Percentiles rank a stretch among this genome's conserved stretches.
Evolutionary conservation across 2,888 invertebrate species (phyloP).

Genomic region (Plagiodera versicolora): DNA sequence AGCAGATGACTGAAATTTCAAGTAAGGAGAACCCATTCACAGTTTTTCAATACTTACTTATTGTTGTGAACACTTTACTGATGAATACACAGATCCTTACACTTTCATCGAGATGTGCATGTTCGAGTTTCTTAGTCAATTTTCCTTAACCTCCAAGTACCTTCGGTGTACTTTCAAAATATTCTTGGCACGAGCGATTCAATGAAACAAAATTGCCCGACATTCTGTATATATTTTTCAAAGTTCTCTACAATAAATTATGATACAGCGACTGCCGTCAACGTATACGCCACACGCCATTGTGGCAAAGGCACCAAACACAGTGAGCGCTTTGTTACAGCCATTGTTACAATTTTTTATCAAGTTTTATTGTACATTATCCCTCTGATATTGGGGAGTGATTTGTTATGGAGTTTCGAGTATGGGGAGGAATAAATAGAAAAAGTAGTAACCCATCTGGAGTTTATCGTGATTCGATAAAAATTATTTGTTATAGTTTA

Average conservation of each 20-base stretch:
- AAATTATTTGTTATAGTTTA: background rate
- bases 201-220: too few relatives aligned
- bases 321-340: conserved; percentile 29
- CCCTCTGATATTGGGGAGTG: conserved; percentile 45
- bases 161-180: too few relatives aligned
- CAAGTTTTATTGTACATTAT: conserved; percentile 42
- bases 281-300: conserved; percentile 40
- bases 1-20: too few relatives aligned
- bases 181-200: too few relatives aligned
- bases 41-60: too few relatives aligned
- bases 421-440: conserved; percentile 34
- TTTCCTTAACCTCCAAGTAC: too few relatives aligned
- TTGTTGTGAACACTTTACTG: too few relatives aligned
- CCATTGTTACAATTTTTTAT: conserved; percentile 43
- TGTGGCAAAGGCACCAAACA: conserved; percentile 33
- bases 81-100: too few relatives aligned
- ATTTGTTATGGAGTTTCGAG: conserved; percentile 40
- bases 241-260: conserved; percentile 37
- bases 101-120: too few relatives aligned
- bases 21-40: too few relatives aligned
- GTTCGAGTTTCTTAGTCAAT: too few relatives aligned
- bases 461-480: background rate
- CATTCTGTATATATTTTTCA: background rate
- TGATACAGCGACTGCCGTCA: conserved; percentile 34
- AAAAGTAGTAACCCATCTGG: background rate